Conservation (phyloP, 2,113 vertebrate species). For the Gopherus evgoodei region DNA sequence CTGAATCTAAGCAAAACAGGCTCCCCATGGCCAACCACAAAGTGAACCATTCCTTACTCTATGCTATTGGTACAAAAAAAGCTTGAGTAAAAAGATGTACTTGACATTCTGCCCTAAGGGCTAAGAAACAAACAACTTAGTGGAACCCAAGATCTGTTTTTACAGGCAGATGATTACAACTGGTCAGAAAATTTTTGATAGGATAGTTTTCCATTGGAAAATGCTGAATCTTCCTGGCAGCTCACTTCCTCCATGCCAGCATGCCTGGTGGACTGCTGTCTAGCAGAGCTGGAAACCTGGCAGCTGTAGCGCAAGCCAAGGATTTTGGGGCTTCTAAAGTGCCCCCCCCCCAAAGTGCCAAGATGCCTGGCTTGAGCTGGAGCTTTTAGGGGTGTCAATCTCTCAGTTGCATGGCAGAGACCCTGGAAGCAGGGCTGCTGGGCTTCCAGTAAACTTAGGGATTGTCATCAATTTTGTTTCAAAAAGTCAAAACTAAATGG, state of each 20-base stretch:
- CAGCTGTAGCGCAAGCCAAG: neutral
- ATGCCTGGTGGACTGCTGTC: neutral
- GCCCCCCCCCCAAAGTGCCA: accelerated
- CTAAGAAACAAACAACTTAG: neutral
- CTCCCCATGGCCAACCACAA: neutral
- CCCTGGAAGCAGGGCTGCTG: neutral
- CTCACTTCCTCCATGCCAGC: neutral
- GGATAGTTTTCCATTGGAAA: neutral
- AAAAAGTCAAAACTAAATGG: no score
- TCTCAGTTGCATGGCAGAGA: neutral
- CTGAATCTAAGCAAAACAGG: neutral
- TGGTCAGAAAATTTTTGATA: neutral
- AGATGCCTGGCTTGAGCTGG: neutral
- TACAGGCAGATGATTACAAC: neutral
- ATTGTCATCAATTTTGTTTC: no score
- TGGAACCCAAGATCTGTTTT: neutral
- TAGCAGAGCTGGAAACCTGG: neutral
- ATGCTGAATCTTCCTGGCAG: neutral
- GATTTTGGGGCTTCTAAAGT: neutral
- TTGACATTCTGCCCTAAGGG: neutral
- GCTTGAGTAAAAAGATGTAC: neutral
- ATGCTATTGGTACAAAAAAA: neutral
- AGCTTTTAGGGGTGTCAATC: neutral
- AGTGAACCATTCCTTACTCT: neutral
- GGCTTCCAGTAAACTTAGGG: no score